Evolutionary conservation across 2,888 invertebrate genomes (phyloP), one percentile per base, ranked within the genome.

Genomic region (Cerastis leucographa): DNA sequence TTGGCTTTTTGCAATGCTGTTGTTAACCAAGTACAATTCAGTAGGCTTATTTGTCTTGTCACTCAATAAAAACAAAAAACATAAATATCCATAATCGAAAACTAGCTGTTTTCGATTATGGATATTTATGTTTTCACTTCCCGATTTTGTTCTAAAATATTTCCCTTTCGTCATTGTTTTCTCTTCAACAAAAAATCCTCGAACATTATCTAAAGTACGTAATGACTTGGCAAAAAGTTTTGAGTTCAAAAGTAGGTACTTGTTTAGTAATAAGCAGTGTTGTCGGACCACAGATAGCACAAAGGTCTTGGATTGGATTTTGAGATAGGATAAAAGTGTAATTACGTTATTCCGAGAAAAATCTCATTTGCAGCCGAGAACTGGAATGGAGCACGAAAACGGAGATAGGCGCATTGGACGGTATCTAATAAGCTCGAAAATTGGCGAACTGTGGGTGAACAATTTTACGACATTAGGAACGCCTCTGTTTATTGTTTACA

Each of bases 271-370:
- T 76, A 79, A 79, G 64, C 77, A 59, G 49, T 59, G 64, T 83
- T 69, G 56, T 76, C 61, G 78, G 78, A 71, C 80, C 83, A 67
- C 83, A 71, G 71, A 78, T 67, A 83, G 54, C 83, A 80, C 83
- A 83, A 70, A 80, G 66, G 66, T 83, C 80, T 83, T 78, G 83
- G 54, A 80, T 83, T 83, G 83, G 80, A 77, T 80, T 80, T 77
- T 54, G 70, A 61, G 54, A 70, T 66, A 80, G 80, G 80, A 62
- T 80, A 67, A 84, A 84, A 79, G 59, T 79, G 68, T 81, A 81
- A 84, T 81, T 84, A 81, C 84, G 61, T 73, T 84, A 79, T 73
- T 73, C 46, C 69, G 73, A 66, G 59, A 69, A 84, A 79, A 79
- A 79, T 73, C 83, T 84, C 73, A 79, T 84, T 81, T 81, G 73